A percentile compares a stretch with the other conserved stretches of the same genome.
Conservation (phyloP, 35 echinoderm and acorn worm genomes). For the Anneissia japonica region DNA sequence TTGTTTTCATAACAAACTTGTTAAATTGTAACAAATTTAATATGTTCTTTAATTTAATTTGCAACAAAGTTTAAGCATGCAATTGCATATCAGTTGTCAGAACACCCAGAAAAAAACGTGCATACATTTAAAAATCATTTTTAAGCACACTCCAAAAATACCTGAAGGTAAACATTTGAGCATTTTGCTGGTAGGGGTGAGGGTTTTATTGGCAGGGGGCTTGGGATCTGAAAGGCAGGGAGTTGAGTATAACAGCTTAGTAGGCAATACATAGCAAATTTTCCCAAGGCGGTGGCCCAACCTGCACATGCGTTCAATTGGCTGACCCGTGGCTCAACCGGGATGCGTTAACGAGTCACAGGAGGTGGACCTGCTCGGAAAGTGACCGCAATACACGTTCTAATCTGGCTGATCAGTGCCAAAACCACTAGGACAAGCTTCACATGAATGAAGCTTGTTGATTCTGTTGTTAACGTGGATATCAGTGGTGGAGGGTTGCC, state of each 20-base stretch:
- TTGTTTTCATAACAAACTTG: background rate
- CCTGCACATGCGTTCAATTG: background rate
- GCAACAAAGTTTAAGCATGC: background rate
- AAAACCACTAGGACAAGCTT: background rate
- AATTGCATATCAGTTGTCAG: background rate
- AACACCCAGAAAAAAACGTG: background rate
- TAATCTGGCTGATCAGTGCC: background rate
- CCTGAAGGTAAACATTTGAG: background rate
- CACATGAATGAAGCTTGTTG: background rate
- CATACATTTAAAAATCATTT: background rate
- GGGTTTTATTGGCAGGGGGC: background rate
- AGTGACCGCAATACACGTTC: background rate
- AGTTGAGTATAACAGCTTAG: background rate
- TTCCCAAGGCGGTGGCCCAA: background rate
- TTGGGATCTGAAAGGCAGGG: background rate
- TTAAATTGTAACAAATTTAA: background rate
- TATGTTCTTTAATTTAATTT: background rate
- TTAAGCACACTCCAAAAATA: background rate
- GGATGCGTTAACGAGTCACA: background rate
- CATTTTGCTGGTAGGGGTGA: background rate
- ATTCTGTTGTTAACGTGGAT: background rate
- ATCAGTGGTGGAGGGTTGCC: background rate
- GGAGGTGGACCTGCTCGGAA: background rate
- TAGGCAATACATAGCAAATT: background rate
- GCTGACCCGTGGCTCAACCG: background rate